These are phyloP conservation scores for Sphaeramia orbicularis DNA, from an alignment of 2,797 vertebrate species.

Conservation along the genomic window DNA sequence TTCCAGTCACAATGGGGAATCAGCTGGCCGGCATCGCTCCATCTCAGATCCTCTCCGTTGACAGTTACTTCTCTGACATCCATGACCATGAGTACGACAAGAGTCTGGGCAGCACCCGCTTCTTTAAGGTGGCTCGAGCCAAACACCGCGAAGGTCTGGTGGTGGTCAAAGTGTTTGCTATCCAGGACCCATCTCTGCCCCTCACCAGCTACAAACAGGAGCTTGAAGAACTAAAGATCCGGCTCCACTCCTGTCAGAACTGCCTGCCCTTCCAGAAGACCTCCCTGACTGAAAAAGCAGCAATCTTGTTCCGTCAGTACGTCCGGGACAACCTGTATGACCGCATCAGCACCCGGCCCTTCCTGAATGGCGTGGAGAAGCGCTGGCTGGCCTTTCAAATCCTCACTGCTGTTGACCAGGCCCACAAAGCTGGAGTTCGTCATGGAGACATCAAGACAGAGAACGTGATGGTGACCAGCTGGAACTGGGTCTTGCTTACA, in stretches of 20 bases:
- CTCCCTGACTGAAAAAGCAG: slow-evolving; percentile 92
- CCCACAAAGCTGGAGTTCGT: slow-evolving; percentile 94
- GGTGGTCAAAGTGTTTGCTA: slow-evolving; percentile 97
- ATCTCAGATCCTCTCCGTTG: slow-evolving; percentile 97
- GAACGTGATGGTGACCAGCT: slow-evolving; percentile 98
- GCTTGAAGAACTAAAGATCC: slow-evolving; percentile 96
- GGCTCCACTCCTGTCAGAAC: slow-evolving; percentile 94
- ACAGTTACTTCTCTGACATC: slow-evolving; percentile 98
- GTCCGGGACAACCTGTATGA: slow-evolving; percentile 98
- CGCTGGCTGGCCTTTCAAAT: slow-evolving; percentile 98
- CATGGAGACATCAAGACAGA: slow-evolving; percentile 99
- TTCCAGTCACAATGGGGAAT: slow-evolving; percentile 89
- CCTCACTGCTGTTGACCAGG: slow-evolving; percentile 94
- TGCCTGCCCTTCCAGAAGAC: slow-evolving; percentile 97
- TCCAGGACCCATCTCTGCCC: slow-evolving; percentile 95
- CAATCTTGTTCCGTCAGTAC: slow-evolving; percentile 95
- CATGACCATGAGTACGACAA: slow-evolving; percentile 97
- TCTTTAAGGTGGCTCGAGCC: slow-evolving; percentile 97
- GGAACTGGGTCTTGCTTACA: slow-evolving; percentile 98
- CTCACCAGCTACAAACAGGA: slow-evolving; percentile 96
- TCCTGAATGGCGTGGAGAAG: slow-evolving; percentile 96
- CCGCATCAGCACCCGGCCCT: slow-evolving; percentile 95
- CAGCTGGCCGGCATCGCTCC: slow-evolving; percentile 97
- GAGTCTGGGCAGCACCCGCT: slow-evolving; percentile 96
- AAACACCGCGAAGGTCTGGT: slow-evolving; percentile 96